phyloP scores from a whole-genome alignment of 2,797 vertebrate species.

The Prunella strophiata region DNA sequence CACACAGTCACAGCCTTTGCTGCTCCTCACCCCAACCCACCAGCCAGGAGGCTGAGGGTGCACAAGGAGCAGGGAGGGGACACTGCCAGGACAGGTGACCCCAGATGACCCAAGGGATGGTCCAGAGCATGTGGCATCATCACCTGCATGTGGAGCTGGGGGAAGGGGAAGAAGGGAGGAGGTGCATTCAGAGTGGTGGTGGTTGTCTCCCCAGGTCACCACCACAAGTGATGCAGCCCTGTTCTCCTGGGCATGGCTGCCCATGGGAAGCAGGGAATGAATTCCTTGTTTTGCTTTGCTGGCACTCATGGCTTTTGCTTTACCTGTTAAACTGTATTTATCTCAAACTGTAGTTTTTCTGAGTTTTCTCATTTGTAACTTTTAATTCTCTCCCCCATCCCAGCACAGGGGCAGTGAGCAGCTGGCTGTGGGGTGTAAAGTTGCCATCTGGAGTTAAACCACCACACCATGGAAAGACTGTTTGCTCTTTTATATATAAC shows the following conservation, averaged over 20 bases:
- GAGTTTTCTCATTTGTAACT: not conserved
- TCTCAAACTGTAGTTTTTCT: rapidly evolving
- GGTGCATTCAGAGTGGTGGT: no score
- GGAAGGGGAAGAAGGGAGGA: not conserved
- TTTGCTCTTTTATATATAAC: constrained; percentile 44
- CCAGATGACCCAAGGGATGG: not conserved
- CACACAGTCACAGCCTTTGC: not conserved
- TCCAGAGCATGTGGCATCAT: not conserved
- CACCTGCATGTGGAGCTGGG: not conserved
- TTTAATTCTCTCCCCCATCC: not conserved
- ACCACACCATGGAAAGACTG: not conserved
- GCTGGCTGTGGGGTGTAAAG: not conserved
- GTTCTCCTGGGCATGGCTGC: not conserved
- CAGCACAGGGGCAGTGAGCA: rapidly evolving
- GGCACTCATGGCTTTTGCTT: not conserved
- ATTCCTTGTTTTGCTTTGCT: not conserved
- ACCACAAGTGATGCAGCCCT: not conserved
- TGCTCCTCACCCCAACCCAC: not conserved
- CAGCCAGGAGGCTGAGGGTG: not conserved
- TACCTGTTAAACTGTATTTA: not conserved
- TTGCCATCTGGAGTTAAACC: not conserved
- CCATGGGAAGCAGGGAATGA: not conserved
- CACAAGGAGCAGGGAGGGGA: not conserved
- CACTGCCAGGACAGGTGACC: not conserved
- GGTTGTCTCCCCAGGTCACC: not conserved